phyloP scores from a whole-genome alignment of 2,888 invertebrate species.

The Chydorus sphaericus region DNA sequence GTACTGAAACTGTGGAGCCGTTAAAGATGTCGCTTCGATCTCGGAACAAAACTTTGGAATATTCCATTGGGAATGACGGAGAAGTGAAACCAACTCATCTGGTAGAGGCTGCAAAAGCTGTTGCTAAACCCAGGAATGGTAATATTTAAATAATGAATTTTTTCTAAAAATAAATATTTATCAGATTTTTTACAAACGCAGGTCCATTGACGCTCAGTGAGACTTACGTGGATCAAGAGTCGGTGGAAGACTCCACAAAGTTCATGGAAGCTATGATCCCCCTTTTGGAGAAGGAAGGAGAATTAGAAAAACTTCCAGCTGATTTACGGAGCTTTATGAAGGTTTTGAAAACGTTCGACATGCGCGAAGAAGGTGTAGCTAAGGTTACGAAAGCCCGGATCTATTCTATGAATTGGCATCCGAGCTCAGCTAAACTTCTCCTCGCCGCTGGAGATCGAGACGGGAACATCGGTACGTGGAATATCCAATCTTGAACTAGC shows the following conservation, averaged over 20 bases:
- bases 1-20: neutral
- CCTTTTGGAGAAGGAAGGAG: neutral
- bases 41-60: neutral
- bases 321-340: neutral
- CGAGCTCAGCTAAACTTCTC: conserved; percentile 25
- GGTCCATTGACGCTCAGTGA: neutral
- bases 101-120: neutral
- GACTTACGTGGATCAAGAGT: neutral
- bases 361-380: conserved; percentile 20
- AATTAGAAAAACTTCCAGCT: conserved; percentile 2
- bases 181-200: neutral
- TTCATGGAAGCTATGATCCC: conserved; percentile 5
- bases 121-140: neutral
- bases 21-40: neutral
- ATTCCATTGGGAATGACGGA: neutral
- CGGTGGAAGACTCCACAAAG: neutral
- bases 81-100: neutral
- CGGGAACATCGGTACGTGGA: conserved; percentile 26
- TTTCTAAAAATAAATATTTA: neutral
- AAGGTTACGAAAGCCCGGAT: conserved; percentile 28
- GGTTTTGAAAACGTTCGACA: conserved; percentile 17
- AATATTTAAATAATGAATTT: neutral
- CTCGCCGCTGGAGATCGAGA: conserved; percentile 28
- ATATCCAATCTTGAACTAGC: too few relatives aligned
- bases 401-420: conserved; percentile 29